Percentiles rank a stretch among this genome's conserved stretches.
phyloP scores from a whole-genome alignment of 2,113 vertebrate genomes.

The Platycercus adscitus region DNA sequence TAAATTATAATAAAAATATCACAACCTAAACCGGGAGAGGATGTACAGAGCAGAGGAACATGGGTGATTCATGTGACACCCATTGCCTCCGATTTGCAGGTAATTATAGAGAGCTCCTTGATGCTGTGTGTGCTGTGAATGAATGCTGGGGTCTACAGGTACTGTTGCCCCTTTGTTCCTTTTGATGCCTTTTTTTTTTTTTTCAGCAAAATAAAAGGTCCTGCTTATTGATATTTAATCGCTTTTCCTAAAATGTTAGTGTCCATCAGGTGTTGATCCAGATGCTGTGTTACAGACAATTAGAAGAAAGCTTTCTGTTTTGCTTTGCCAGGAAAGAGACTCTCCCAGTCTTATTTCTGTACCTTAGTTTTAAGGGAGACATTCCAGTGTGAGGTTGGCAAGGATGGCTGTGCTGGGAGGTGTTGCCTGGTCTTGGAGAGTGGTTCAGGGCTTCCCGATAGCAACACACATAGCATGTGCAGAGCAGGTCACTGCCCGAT shows the following conservation, averaged over 20 bases:
- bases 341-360: neutral
- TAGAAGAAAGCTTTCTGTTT: neutral
- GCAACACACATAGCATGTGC: neutral
- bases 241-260: neutral
- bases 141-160: neutral
- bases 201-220: neutral
- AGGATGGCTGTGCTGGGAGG: neutral
- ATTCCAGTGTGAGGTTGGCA: fast-evolving
- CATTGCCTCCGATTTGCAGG: neutral
- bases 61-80: neutral
- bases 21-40: neutral
- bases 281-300: neutral
- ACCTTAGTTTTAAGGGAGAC: neutral
- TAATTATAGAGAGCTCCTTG: neutral
- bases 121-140: neutral
- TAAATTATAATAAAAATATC: neutral
- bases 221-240: neutral
- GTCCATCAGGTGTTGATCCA: neutral
- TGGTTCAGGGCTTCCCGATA: neutral
- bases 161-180: neutral
- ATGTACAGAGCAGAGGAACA: neutral
- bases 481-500: neutral
- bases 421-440: neutral
- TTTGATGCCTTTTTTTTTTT: neutral
- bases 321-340: neutral